Evolutionary conservation across 1,140 invertebrate genomes (phyloP), one percentile per base, ranked within the genome.

Genomic region (Drosophila ohnishii): DNA sequence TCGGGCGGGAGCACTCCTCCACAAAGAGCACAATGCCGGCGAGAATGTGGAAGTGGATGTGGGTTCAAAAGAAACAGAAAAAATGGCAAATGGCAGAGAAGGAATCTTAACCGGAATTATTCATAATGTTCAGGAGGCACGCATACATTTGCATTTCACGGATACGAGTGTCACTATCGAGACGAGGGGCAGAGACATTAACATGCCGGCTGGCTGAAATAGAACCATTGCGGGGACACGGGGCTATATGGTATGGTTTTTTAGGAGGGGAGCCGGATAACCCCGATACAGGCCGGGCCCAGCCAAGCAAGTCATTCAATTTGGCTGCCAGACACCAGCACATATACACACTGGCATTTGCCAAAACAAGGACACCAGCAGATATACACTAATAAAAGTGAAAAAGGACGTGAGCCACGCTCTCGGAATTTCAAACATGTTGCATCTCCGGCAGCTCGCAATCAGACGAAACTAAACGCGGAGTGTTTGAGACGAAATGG

Each of bases 41-140:
- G 73, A 25, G 60, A 56, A 60, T 55, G 59, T 30, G 60, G 57
- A 65, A 53, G 48, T 14, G 55, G 58, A 50, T 16, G 28, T 34
- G 57, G 42, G 25, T 60, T 35, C 28, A 40, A 30, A 25, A 16
- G 35, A 25, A 28, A 28, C 25, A 28, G 5, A 28, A 51, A 40
- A 40, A 87, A 87, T 63, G 82, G 78, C 75, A 77, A 87, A 88
- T 83, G 83, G 67, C 75, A 71, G 76, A 77, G 71, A 75, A 70
- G 84, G 84, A 87, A 87, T 88, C 73, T 80, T 84, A 80, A 74
- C 84, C 80, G 80, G 85, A 87, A 87, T 87, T 84, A 87, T 87
- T 87, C 84, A 87, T 87, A 87, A 87, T 87, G 84, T 87, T 80
- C 84, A 88, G 82, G 84, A 83, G 80, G 77, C 84, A 87, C 84